Percentiles rank a stretch among this genome's conserved stretches.
These are phyloP conservation scores for Pseudochaenichthys georgianus DNA, from an alignment of 2,797 vertebrate genomes.

Conservation along the genomic window DNA sequence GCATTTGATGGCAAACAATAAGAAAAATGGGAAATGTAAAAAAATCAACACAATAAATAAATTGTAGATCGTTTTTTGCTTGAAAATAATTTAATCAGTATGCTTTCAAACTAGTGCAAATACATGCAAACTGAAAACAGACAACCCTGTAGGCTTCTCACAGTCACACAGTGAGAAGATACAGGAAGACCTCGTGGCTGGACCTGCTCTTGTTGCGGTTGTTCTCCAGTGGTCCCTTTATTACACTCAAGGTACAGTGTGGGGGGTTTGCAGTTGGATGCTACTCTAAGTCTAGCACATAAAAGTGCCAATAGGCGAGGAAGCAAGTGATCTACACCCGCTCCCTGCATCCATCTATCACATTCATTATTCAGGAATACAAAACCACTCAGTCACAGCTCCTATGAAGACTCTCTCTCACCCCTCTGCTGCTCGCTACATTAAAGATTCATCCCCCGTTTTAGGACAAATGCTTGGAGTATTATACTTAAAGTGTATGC, in stretches of 20 bases:
- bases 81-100: conserved; percentile 74
- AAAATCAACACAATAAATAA: neutral
- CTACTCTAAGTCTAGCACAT: conserved; percentile 40
- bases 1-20: neutral
- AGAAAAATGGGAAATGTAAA: neutral
- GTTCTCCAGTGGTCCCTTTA: conserved; percentile 36
- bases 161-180: conserved; percentile 25
- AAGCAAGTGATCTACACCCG: conserved; percentile 51
- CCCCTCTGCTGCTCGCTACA: conserved; percentile 51
- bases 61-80: conserved; percentile 41
- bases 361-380: conserved; percentile 83
- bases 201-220: conserved; percentile 36
- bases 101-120: conserved; percentile 81
- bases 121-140: conserved; percentile 79
- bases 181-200: conserved; percentile 12
- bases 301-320: conserved; percentile 32
- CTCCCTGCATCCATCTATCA: conserved; percentile 71
- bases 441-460: conserved; percentile 65
- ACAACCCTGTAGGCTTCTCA: conserved; percentile 49
- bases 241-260: conserved; percentile 25
- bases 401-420: conserved; percentile 59
- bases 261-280: conserved; percentile 26
- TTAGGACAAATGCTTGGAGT: conserved; percentile 46
- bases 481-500: conserved; percentile 36
- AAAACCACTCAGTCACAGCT: conserved; percentile 81